Evolutionary conservation across 2,797 vertebrate genomes (phyloP), one percentile per base, ranked within the genome.

Genomic region (Rhinella marina): DNA sequence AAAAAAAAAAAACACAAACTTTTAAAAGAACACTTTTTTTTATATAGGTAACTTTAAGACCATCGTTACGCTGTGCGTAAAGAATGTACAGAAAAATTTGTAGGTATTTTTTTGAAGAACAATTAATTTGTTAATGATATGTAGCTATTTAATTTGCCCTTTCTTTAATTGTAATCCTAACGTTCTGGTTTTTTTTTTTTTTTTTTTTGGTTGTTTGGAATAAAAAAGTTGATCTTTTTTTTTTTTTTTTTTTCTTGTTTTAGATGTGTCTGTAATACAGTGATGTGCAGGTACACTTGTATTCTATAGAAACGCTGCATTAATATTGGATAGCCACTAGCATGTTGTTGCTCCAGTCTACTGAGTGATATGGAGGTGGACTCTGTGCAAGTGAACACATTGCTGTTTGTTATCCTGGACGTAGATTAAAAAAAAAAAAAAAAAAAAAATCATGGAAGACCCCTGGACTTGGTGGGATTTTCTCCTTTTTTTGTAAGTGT

Each of bases 101-200:
- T 99, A 99, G 98, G 97, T 98, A 98, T 99, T 99, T 81, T 83
- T 99, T 99, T 97, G 97, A 98, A 97, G 97, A 99, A 97, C 97
- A 97, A 97, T 98, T 98, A 97, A 99, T 98, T 98, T 99, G 97
- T 99, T 99, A 98, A 99, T 99, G 98, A 99, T 97, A 96, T 99
- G 98, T 99, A 99, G 98, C 96, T 99, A 99, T 99, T 99, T 99
- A 99, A 99, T 99, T 98, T 95, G 93, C 93, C 96, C 96, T 96
- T 97, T 96, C 96, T 96, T 97, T 96, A 96, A 96, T 96, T 96
- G 96, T 99, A 98, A 98, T 99, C 97, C 96, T 97, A 96, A 94
- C 92, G 56, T 86, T 94, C 95, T 94, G 94, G n/a, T n/a, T 92
- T 93, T 92, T 91, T 92, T 62, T 90, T 94, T 95, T 94, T 95